Evolutionary conservation across 2,888 invertebrate species (phyloP).

Genomic region (Sarcophaga caerulescens): DNA sequence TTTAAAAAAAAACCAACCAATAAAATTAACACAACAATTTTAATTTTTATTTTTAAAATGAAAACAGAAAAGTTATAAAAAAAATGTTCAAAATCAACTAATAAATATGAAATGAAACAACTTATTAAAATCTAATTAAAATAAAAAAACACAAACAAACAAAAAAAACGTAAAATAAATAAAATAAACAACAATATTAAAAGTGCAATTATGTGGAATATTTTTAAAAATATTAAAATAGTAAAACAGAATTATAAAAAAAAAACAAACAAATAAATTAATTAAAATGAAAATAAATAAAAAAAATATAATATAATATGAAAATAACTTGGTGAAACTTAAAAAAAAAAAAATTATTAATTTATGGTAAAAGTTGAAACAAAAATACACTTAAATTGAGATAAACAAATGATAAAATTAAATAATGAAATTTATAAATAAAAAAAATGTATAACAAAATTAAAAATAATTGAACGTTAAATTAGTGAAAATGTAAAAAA

Average conservation of each 20-base stretch:
- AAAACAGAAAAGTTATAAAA: conserved; percentile 36
- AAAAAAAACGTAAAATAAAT: conserved; percentile 68
- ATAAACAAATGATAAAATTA: conserved; percentile 37
- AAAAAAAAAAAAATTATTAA: conserved; percentile 57
- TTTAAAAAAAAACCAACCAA: conserved; percentile 46
- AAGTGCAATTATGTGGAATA: conserved; percentile 84
- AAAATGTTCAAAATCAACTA: conserved; percentile 63
- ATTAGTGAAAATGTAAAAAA: conserved; percentile 53
- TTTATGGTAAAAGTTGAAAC: conserved; percentile 71
- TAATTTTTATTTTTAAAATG: conserved; percentile 65
- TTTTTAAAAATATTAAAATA: conserved; percentile 72
- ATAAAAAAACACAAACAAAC: conserved; percentile 71
- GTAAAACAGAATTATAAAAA: conserved; percentile 37
- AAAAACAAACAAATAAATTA: conserved; percentile 59
- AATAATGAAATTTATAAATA: conserved; percentile 62
- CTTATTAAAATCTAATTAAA: conserved; percentile 69
- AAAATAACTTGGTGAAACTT: conserved; percentile 71
- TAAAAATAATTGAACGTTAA: conserved; percentile 54
- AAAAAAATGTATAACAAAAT: conserved; percentile 49
- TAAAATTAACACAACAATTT: conserved; percentile 53
- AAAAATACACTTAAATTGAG: conserved; percentile 51
- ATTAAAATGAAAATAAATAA: conserved; percentile 69
- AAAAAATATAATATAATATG: conserved; percentile 66
- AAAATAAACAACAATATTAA: conserved; percentile 74
- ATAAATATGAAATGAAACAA: conserved; percentile 56